Evolutionary conservation across 2,888 invertebrate genomes (phyloP).

Genomic region (Nephrocerus scutellatus): DNA sequence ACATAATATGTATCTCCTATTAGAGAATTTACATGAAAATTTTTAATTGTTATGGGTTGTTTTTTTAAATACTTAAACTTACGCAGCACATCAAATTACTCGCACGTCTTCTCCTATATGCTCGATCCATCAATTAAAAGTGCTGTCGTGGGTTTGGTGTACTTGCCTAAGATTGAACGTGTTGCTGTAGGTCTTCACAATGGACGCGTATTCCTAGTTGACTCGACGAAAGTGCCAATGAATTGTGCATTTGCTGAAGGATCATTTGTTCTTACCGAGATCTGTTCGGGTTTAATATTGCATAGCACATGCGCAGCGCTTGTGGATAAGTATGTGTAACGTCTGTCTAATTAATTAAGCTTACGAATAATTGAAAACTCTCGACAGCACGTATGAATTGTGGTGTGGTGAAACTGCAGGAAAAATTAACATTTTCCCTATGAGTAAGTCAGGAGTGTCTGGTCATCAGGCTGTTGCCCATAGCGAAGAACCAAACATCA

Average conservation of each 20-base stretch:
- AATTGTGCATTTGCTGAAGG: conserved; percentile 63
- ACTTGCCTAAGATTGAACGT: conserved; percentile 59
- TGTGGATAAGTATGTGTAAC: conserved; percentile 33
- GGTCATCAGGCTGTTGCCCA: conserved; percentile 65
- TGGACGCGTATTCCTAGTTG: conserved; percentile 69
- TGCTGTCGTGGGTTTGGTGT: conserved; percentile 61
- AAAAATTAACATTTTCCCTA: conserved; percentile 68
- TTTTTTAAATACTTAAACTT: no score
- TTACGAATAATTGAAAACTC: no score
- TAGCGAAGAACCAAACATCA: conserved; percentile 46
- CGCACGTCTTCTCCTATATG: conserved; percentile 56
- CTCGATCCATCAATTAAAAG: conserved; percentile 62
- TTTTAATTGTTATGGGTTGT: no score
- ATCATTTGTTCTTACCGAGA: conserved; percentile 69
- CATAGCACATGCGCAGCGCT: conserved; percentile 60
- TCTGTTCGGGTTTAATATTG: conserved; percentile 63
- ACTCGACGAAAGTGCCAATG: conserved; percentile 54
- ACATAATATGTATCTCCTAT: no score
- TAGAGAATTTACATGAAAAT: no score
- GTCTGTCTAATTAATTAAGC: background rate
- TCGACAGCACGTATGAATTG: conserved; percentile 59
- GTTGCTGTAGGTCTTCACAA: conserved; percentile 78
- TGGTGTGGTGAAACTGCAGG: conserved; percentile 87
- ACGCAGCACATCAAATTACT: conserved; percentile 53
- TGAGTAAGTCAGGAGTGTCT: conserved; percentile 64